These are phyloP conservation scores for Oreortyx pictus DNA, from an alignment of 2,797 vertebrate species.

Conservation along the genomic window DNA sequence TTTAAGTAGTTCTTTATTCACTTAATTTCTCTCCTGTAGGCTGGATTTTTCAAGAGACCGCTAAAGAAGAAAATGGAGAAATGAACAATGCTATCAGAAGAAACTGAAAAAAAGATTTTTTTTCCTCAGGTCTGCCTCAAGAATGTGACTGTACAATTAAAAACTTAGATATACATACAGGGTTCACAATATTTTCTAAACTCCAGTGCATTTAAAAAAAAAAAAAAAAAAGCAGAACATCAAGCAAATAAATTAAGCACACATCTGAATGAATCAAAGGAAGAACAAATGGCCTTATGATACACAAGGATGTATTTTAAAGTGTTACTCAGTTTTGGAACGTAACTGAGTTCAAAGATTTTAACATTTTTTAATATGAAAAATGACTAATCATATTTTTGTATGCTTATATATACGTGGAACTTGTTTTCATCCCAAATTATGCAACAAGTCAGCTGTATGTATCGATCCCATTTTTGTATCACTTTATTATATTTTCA, in stretches of 20 bases:
- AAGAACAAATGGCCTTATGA: not conserved
- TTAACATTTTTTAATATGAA: not conserved
- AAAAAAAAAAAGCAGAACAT: not conserved
- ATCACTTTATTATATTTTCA: not conserved
- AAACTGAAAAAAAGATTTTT: slow-evolving; percentile 22
- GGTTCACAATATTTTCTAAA: slow-evolving; percentile 44
- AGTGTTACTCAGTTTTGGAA: slow-evolving; percentile 60
- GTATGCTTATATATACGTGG: not conserved
- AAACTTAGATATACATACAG: slow-evolving; percentile 23
- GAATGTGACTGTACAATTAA: slow-evolving; percentile 74
- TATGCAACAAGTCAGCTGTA: not conserved
- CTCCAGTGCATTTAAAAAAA: not conserved
- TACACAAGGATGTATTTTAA: slow-evolving; percentile 36
- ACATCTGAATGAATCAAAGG: not conserved
- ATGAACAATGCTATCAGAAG: slow-evolving; percentile 45
- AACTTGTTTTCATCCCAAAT: not conserved
- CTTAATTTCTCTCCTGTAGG: slow-evolving; percentile 76
- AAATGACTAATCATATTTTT: slow-evolving; percentile 9
- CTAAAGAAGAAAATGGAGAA: slow-evolving; percentile 92
- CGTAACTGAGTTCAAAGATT: slow-evolving; percentile 49
- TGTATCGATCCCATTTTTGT: not conserved
- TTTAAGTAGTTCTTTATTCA: not conserved
- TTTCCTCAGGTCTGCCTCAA: slow-evolving; percentile 80
- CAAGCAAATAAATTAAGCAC: slow-evolving; percentile 16
- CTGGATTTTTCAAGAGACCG: slow-evolving; percentile 97